Conservation (phyloP, 2,797 vertebrate species). For the Hylomyscus alleni region DNA sequence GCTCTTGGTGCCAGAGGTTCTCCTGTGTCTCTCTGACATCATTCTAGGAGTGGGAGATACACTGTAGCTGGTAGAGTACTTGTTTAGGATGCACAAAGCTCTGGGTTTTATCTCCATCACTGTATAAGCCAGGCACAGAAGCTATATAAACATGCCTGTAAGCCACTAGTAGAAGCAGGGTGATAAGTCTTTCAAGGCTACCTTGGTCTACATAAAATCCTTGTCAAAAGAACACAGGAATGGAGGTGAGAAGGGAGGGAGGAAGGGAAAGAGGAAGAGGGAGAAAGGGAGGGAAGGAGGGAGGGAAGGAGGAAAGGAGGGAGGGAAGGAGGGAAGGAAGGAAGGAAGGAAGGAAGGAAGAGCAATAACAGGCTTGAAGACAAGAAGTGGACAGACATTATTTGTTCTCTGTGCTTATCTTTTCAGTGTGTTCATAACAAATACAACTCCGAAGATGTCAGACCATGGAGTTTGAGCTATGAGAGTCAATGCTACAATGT, state of each 20-base stretch:
- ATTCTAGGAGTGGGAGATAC: not conserved
- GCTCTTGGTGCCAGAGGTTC: not conserved
- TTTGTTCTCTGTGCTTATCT: not conserved
- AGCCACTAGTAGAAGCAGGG: not conserved
- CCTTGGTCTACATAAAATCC: not conserved
- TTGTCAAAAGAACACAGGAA: not conserved
- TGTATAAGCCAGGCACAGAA: not conserved
- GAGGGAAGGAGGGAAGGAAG: not conserved
- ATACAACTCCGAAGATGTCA: not conserved
- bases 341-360: not conserved
- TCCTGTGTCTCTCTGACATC: too few relatives aligned
- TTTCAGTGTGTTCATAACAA: not conserved
- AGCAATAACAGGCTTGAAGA: not conserved
- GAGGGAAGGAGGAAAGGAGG: not conserved
- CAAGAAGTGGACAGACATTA: not conserved
- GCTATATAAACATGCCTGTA: not conserved
- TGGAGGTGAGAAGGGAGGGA: not conserved
- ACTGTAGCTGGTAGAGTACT: not conserved
- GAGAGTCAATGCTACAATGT: not conserved
- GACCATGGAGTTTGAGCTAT: not conserved
- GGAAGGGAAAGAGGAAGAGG: not conserved
- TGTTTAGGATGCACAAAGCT: not conserved
- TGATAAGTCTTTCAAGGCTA: not conserved
- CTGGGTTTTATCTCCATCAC: not conserved
- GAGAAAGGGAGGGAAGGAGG: too few relatives aligned